Evolutionary conservation across 2,113 vertebrate species (phyloP).

Genomic region (Todiramphus saurophagus): DNA sequence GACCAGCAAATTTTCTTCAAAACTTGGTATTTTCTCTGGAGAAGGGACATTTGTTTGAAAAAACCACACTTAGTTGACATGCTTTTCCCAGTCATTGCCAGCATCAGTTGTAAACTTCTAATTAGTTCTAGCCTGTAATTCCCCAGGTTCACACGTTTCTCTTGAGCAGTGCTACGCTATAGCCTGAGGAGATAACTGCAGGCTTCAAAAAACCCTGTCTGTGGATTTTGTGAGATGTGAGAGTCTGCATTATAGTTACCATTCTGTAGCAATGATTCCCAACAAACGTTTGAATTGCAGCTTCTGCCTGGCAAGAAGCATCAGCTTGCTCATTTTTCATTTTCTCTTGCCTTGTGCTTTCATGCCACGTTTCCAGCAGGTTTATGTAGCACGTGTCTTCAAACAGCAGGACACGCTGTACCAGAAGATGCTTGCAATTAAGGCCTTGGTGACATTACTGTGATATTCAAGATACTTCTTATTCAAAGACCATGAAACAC

Average conservation of each 20-base stretch:
- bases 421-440: background rate
- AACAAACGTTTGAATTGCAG: background rate
- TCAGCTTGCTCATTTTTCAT: background rate
- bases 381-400: background rate
- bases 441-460: background rate
- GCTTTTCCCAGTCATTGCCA: background rate
- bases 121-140: background rate
- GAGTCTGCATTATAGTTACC: background rate
- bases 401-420: background rate
- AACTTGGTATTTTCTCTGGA: background rate
- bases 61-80: background rate
- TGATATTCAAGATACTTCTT: background rate
- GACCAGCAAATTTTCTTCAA: background rate
- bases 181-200: background rate
- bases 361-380: background rate
- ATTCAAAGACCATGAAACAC: background rate
- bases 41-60: background rate
- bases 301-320: background rate
- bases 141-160: background rate
- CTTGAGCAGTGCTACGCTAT: fast-evolving
- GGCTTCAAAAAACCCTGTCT: background rate
- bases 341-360: background rate
- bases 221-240: fast-evolving
- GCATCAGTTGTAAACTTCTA: background rate
- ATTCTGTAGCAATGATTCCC: background rate